Evolutionary conservation across 1,140 invertebrate species (phyloP).

Genomic region (Glossosoma conforme): DNA sequence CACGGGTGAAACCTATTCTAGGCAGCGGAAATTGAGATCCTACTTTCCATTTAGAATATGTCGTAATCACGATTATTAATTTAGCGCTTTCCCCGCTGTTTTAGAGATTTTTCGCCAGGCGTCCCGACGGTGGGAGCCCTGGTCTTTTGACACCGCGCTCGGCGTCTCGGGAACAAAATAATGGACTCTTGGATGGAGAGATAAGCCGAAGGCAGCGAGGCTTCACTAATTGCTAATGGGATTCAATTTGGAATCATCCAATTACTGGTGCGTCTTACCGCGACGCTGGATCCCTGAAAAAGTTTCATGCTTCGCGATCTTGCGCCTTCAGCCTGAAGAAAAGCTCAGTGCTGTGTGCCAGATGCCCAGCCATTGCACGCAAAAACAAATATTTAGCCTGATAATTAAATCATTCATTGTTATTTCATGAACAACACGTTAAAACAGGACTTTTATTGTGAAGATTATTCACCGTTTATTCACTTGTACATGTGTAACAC

Average conservation of each 20-base stretch:
- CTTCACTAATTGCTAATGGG: slow-evolving; percentile 31
- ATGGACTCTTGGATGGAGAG: slow-evolving; percentile 27
- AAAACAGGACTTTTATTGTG: too few relatives aligned
- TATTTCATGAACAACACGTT: too few relatives aligned
- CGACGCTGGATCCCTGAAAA: slow-evolving; percentile 5
- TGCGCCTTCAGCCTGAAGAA: too few relatives aligned
- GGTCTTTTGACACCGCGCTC: not conserved
- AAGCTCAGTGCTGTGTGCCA: too few relatives aligned
- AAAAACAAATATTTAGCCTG: too few relatives aligned
- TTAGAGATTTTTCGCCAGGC: slow-evolving; percentile 3
- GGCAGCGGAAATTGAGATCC: too few relatives aligned
- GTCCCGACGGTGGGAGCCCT: not conserved
- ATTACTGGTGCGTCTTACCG: slow-evolving; percentile 17
- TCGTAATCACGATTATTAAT: slow-evolving; percentile 17
- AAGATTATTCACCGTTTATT: too few relatives aligned
- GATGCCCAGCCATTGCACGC: too few relatives aligned
- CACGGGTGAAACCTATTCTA: too few relatives aligned
- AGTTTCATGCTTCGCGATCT: slow-evolving; percentile 19
- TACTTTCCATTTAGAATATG: too few relatives aligned
- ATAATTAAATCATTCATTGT: too few relatives aligned
- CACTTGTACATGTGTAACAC: too few relatives aligned
- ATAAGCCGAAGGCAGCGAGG: slow-evolving; percentile 29
- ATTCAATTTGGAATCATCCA: slow-evolving; percentile 31
- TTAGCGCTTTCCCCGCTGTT: slow-evolving; percentile 1
- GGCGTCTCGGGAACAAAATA: slow-evolving; percentile 19